Conservation (phyloP, 1,140 invertebrate genomes). For the Nomia melanderi region DNA sequence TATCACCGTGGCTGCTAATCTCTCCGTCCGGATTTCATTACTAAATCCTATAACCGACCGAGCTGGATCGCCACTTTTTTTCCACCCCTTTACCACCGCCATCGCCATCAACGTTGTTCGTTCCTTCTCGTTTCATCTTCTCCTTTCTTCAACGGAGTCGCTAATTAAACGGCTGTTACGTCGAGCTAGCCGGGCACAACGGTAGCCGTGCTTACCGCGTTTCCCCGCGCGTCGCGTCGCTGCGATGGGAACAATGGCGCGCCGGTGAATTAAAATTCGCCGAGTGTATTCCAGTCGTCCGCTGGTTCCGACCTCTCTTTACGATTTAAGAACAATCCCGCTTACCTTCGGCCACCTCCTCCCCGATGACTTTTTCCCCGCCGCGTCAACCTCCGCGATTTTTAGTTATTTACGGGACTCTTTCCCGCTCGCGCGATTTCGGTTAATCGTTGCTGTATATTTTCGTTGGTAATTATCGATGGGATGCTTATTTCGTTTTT, state of each 20-base stretch:
- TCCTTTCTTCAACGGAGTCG: conserved; percentile 57
- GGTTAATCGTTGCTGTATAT: too few species aligned
- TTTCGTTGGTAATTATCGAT: too few species aligned
- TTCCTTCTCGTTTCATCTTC: conserved; percentile 43
- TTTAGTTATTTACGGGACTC: too few species aligned
- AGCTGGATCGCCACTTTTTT: conserved; percentile 41
- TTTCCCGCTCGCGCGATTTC: too few species aligned
- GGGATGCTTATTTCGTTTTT: too few species aligned
- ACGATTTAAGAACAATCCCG: conserved; percentile 19
- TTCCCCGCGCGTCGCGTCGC: conserved; percentile 35
- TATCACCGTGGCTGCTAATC: conserved; percentile 60
- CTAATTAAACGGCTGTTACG: conserved; percentile 66
- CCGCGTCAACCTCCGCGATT: too few species aligned
- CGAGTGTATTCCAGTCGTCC: conserved; percentile 36
- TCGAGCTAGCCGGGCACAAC: conserved; percentile 21
- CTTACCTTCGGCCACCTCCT: conserved; percentile 2
- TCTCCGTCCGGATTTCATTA: conserved; percentile 65
- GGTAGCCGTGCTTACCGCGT: conserved; percentile 16
- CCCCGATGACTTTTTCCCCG: conserved; percentile 4
- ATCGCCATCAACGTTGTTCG: not conserved
- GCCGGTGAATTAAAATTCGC: conserved; percentile 52
- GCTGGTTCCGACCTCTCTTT: not conserved
- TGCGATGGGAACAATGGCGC: conserved; percentile 48
- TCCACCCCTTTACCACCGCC: not conserved
- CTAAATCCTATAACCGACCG: conserved; percentile 66